Percentiles rank a stretch among this genome's conserved stretches.
Evolutionary conservation across 2,888 invertebrate genomes (phyloP).

Genomic region (Myathropa florea): DNA sequence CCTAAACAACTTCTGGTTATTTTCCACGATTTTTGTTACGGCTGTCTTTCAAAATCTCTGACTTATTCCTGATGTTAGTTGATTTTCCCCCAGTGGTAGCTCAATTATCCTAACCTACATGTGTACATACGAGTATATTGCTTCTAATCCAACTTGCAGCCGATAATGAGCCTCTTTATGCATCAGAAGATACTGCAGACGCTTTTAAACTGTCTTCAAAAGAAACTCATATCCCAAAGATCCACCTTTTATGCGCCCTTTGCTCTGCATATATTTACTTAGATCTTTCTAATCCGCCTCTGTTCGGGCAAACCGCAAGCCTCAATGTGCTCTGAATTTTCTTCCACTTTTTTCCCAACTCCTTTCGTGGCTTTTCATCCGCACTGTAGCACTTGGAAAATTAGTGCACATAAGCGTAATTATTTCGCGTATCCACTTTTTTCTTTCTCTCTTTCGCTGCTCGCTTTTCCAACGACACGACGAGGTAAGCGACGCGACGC

Average conservation of each 20-base stretch:
- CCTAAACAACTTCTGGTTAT: no score
- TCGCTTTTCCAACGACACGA: background rate
- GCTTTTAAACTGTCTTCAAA: no score
- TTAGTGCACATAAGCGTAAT: conserved; percentile 21
- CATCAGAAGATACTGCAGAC: no score
- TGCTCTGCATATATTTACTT: background rate
- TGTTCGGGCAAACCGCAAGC: background rate
- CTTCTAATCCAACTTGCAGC: no score
- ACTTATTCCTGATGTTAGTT: no score
- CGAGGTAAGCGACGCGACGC: background rate
- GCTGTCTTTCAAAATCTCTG: no score
- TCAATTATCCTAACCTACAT: no score
- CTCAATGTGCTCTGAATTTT: background rate
- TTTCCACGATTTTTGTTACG: no score
- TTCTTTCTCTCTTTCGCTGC: background rate
- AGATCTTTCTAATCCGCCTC: background rate
- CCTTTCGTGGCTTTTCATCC: conserved; percentile 8
- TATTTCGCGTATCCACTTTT: background rate
- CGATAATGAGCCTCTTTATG: no score
- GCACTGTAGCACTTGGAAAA: background rate
- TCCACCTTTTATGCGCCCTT: background rate
- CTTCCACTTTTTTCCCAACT: background rate
- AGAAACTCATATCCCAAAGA: background rate
- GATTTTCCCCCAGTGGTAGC: no score
- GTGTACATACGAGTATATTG: no score